phyloP scores from a whole-genome alignment of 2,797 vertebrate species.

The Australoheros facetus region DNA sequence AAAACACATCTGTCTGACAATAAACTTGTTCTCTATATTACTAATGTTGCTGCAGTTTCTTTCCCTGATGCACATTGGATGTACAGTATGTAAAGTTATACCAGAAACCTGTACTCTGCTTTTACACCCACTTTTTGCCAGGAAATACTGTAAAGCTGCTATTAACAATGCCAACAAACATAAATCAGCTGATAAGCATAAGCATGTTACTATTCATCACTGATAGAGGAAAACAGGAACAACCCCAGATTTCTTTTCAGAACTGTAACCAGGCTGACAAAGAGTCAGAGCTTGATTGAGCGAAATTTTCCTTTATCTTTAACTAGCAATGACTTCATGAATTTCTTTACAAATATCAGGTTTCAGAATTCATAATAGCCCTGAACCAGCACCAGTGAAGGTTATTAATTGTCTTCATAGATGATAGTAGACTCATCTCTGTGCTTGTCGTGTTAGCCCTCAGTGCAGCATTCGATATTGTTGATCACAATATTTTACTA shows the following conservation, averaged over 20 bases:
- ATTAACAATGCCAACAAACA: neutral
- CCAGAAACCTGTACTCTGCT: neutral
- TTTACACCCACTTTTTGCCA: neutral
- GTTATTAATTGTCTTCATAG: neutral
- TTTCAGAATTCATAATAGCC: neutral
- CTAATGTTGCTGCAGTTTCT: neutral
- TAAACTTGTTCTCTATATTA: neutral
- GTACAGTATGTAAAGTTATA: neutral
- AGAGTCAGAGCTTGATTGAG: neutral
- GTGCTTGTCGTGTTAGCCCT: neutral
- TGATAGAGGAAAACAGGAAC: neutral
- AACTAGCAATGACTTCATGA: neutral
- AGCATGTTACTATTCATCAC: neutral
- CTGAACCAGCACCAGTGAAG: no score
- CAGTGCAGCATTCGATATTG: neutral
- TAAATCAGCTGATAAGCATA: neutral
- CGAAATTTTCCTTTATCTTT: neutral
- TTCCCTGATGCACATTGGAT: neutral
- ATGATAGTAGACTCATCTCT: neutral
- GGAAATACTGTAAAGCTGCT: neutral
- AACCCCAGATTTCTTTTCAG: neutral
- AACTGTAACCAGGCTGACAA: neutral
- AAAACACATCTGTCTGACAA: neutral
- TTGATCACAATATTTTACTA: neutral
- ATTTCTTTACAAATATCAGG: neutral